A percentile compares a stretch with the other conserved stretches of the same genome.
Evolutionary conservation across 2,888 invertebrate genomes (phyloP).

Genomic region (Macropis europaea): DNA sequence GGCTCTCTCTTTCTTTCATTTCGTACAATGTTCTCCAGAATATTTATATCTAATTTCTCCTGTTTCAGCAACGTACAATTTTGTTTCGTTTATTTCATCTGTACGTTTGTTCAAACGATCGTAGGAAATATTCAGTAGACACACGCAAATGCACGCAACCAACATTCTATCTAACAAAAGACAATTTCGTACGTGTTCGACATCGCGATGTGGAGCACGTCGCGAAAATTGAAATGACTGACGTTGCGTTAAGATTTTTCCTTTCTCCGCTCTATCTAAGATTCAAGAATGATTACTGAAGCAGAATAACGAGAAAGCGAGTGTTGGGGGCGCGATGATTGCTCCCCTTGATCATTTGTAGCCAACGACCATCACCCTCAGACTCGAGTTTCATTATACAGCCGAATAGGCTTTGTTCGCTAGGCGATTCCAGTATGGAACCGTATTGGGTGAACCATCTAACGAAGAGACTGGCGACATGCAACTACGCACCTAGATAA

Average conservation of each 20-base stretch:
- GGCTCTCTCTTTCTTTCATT: too few species aligned
- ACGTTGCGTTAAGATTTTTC: not conserved
- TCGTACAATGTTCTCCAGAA: too few species aligned
- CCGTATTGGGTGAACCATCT: constrained; percentile 36
- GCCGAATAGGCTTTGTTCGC: constrained; percentile 42
- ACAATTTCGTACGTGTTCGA: not conserved
- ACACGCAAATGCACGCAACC: too few species aligned
- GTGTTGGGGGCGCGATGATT: not conserved
- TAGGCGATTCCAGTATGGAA: constrained; percentile 31
- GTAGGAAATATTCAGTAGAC: too few species aligned
- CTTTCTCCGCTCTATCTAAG: not conserved
- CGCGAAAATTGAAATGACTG: not conserved
- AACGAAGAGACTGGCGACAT: constrained; percentile 30
- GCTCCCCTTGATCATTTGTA: constrained; percentile 10
- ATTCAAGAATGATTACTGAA: not conserved
- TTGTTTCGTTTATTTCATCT: too few species aligned
- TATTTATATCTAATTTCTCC: too few species aligned
- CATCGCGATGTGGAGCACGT: not conserved
- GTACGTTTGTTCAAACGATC: too few species aligned
- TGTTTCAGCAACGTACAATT: too few species aligned
- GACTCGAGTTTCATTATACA: constrained; percentile 38
- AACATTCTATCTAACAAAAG: too few species aligned
- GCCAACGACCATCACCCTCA: constrained; percentile 14
- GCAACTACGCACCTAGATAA: constrained; percentile 50
- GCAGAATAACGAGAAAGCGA: not conserved